These are phyloP conservation scores for Corvus hawaiiensis DNA, from an alignment of 2,113 vertebrate genomes.

Conservation along the genomic window DNA sequence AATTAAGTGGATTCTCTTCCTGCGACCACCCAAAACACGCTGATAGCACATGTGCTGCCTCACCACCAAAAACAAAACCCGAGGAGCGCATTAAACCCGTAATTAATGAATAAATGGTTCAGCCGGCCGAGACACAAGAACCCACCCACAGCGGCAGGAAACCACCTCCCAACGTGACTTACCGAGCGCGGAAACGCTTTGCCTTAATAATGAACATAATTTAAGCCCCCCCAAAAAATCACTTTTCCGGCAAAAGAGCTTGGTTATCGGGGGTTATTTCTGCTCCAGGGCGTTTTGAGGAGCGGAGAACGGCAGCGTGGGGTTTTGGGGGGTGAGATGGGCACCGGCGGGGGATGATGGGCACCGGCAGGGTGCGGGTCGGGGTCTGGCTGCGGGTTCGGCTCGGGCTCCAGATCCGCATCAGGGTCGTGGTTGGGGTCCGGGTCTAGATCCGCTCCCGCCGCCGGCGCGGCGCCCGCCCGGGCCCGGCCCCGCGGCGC, in stretches of 20 bases:
- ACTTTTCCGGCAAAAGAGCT: not conserved
- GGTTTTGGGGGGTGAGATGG: not conserved
- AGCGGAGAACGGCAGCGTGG: not conserved
- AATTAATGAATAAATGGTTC: not conserved
- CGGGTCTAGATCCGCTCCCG: not conserved
- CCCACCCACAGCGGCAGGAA: not conserved
- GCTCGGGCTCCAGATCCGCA: not conserved
- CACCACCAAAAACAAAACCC: not conserved
- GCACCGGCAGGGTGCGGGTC: not conserved
- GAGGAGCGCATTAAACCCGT: not conserved
- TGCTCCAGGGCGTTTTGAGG: not conserved
- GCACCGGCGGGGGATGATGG: not conserved
- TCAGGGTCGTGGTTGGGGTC: not conserved
- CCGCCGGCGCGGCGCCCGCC: not conserved
- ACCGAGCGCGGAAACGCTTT: not conserved
- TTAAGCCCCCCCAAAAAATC: not conserved
- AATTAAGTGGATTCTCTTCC: not conserved
- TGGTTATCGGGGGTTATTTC: rapidly evolving
- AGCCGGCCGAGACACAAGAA: not conserved
- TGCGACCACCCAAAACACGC: not conserved
- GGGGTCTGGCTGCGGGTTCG: not conserved
- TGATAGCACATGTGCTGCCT: too few relatives aligned
- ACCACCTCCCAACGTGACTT: not conserved
- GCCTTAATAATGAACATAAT: rapidly evolving
- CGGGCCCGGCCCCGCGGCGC: not conserved